Evolutionary conservation across 2,113 vertebrate species (phyloP).

Genomic region (Tapirus terrestris): DNA sequence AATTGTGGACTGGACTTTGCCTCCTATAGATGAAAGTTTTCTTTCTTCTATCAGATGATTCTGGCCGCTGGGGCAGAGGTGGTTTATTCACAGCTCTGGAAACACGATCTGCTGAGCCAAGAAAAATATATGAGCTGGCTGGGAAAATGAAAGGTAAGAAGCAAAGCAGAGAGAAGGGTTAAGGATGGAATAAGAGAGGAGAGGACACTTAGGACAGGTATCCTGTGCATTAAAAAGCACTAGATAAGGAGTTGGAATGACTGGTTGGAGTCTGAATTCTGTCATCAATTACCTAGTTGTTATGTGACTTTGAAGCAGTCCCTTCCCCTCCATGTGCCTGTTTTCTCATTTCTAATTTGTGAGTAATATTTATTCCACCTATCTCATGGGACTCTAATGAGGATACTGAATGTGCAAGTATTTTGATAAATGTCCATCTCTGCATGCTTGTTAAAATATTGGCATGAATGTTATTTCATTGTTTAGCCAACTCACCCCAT

Average conservation of each 20-base stretch:
- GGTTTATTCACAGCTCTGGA: constrained; percentile 95
- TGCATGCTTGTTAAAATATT: not conserved
- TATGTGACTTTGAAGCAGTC: not conserved
- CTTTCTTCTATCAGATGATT: constrained; percentile 89
- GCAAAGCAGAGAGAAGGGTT: not conserved
- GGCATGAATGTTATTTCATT: not conserved
- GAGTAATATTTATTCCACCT: not conserved
- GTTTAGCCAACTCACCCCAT: not conserved
- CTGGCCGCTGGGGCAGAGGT: constrained; percentile 93
- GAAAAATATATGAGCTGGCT: constrained; percentile 92
- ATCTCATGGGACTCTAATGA: not conserved
- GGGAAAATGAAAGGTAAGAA: constrained; percentile 94
- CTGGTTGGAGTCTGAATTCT: not conserved
- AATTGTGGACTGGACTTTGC: not conserved
- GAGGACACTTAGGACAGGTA: not conserved
- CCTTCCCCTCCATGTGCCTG: not conserved
- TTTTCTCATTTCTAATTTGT: not conserved
- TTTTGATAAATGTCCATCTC: not conserved
- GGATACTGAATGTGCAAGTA: not conserved
- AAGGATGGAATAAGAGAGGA: not conserved
- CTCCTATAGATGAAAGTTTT: not conserved
- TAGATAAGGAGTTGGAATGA: not conserved
- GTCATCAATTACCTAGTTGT: not conserved
- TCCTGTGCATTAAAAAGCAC: not conserved
- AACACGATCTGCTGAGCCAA: constrained; percentile 90